These are phyloP conservation scores for Zaprionus gabonicus DNA, from an alignment of 1,140 invertebrate genomes.

Conservation along the genomic window DNA sequence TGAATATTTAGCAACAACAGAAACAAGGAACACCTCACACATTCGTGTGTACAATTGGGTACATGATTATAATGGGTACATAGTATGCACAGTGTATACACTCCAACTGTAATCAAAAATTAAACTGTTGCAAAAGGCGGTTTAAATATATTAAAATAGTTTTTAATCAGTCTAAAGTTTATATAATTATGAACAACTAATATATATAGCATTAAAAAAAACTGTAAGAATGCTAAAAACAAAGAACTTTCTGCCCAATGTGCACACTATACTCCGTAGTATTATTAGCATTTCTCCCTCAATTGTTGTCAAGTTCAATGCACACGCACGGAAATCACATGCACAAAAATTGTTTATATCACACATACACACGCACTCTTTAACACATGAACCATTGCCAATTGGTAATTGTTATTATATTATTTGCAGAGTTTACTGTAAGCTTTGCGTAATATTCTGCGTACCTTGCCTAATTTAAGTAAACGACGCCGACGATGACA, in stretches of 20 bases:
- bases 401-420: slow-evolving; percentile 19
- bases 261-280: slow-evolving; percentile 11
- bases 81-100: no score
- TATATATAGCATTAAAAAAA: not conserved
- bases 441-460: slow-evolving; percentile 35
- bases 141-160: no score
- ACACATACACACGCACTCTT: not conserved
- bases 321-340: slow-evolving; percentile 43
- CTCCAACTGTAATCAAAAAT: no score
- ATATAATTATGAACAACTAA: not conserved
- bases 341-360: slow-evolving; percentile 24
- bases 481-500: slow-evolving; percentile 21
- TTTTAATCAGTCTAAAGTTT: no score
- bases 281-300: slow-evolving; percentile 47
- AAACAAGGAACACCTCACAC: slow-evolving; percentile 6
- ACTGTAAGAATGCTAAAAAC: no score
- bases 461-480: slow-evolving; percentile 32
- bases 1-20: slow-evolving; percentile 38
- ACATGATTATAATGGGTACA: not conserved
- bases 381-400: slow-evolving; percentile 5
- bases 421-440: slow-evolving; percentile 15
- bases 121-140: no score
- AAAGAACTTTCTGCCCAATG: no score
- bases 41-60: not conserved
- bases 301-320: slow-evolving; percentile 52